These are phyloP conservation scores for Anaspis maculata DNA, from an alignment of 2,888 invertebrate species.

Conservation along the genomic window DNA sequence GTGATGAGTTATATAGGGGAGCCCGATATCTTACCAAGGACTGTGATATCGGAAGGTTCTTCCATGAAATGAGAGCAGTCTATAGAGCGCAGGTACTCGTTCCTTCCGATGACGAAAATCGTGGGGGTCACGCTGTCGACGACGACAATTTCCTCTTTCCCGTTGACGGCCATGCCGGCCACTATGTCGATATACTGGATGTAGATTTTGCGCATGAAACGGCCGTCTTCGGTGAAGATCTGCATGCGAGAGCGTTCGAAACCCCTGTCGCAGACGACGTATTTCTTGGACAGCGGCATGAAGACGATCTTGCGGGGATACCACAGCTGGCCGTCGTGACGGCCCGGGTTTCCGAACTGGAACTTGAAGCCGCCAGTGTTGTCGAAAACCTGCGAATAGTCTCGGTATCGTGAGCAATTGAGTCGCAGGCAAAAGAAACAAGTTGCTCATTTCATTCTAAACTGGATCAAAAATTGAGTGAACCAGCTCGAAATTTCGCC, in stretches of 20 bases:
- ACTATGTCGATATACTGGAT: slow-evolving; percentile 83
- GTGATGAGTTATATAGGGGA: too few species aligned
- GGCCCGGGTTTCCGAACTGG: slow-evolving; percentile 90
- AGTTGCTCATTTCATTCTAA: too few species aligned
- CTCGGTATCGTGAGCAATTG: not conserved
- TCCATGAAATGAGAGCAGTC: slow-evolving; percentile 97
- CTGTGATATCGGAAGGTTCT: slow-evolving; percentile 94
- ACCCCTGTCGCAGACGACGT: slow-evolving; percentile 94
- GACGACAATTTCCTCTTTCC: slow-evolving; percentile 87
- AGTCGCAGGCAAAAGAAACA: too few species aligned
- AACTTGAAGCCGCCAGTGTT: slow-evolving; percentile 88
- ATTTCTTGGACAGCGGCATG: slow-evolving; percentile 76
- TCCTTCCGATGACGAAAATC: slow-evolving; percentile 87
- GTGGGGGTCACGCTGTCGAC: slow-evolving; percentile 96
- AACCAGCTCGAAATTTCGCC: too few species aligned
- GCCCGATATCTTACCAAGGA: slow-evolving; percentile 76
- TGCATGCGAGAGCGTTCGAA: slow-evolving; percentile 96
- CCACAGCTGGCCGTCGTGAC: slow-evolving; percentile 94
- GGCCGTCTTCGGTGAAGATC: slow-evolving; percentile 90
- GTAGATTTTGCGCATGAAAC: slow-evolving; percentile 91
- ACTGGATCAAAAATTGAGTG: too few species aligned
- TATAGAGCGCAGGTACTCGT: slow-evolving; percentile 88
- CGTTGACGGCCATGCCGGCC: slow-evolving; percentile 88
- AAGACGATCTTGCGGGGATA: slow-evolving; percentile 94
- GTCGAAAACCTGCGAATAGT: slow-evolving; percentile 67